phyloP scores from a whole-genome alignment of 2,888 invertebrate genomes.

The Sphaeridia pumilis region DNA sequence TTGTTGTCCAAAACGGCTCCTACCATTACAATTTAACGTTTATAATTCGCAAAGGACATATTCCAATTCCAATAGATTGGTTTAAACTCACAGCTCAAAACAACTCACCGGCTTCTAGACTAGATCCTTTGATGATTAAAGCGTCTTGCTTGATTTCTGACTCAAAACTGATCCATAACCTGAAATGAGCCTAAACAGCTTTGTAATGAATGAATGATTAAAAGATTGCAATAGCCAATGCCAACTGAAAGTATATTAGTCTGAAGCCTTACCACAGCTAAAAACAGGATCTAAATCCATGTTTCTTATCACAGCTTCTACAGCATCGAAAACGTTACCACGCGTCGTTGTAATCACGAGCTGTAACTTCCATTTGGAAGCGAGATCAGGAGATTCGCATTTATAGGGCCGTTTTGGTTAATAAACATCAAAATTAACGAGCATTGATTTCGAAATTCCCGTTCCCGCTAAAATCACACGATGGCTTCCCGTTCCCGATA shows the following conservation, averaged over 20 bases:
- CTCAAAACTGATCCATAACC: slow-evolving; percentile 65
- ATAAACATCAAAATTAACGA: too few species aligned
- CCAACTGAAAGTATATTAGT: too few species aligned
- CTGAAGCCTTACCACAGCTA: slow-evolving; percentile 64
- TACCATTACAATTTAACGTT: slow-evolving; percentile 31
- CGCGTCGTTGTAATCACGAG: too few species aligned
- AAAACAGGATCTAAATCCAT: slow-evolving; percentile 69
- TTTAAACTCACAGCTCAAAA: not conserved
- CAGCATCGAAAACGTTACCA: slow-evolving; percentile 57
- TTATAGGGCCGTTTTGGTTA: too few species aligned
- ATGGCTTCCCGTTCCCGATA: too few species aligned
- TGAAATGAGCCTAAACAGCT: slow-evolving; percentile 8
- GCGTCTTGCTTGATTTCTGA: slow-evolving; percentile 77
- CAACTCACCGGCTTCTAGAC: slow-evolving; percentile 41
- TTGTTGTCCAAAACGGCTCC: slow-evolving; percentile 65
- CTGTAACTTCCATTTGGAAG: too few species aligned
- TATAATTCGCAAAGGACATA: not conserved
- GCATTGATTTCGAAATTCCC: too few species aligned
- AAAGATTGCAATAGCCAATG: not conserved
- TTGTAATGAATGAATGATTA: not conserved
- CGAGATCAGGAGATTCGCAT: too few species aligned
- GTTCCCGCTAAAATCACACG: too few species aligned
- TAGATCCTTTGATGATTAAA: slow-evolving; percentile 62
- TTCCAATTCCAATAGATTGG: not conserved
- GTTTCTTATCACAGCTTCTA: slow-evolving; percentile 61